Evolutionary conservation across 2,888 invertebrate species (phyloP).

Genomic region (Druceiella hillmani): DNA sequence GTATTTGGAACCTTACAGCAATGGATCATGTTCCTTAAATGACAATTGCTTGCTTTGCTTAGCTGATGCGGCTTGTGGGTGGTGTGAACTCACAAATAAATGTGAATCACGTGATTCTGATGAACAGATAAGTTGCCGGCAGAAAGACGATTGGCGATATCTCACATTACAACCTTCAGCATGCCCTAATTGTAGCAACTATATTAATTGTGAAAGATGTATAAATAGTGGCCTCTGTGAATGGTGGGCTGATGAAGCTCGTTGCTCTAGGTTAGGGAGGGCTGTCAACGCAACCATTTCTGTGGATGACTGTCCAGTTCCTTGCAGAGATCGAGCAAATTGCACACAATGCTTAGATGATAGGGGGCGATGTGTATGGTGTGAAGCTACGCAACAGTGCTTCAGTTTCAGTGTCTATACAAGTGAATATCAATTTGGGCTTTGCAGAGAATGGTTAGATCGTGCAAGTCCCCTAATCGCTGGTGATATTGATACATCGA

Average conservation of each 20-base stretch:
- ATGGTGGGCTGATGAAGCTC: slow-evolving; percentile 88
- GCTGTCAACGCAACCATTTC: slow-evolving; percentile 61
- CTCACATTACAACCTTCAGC: slow-evolving; percentile 75
- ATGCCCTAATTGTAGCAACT: slow-evolving; percentile 85
- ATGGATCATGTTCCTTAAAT: slow-evolving; percentile 70
- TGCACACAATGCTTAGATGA: slow-evolving; percentile 82
- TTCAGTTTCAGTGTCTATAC: slow-evolving; percentile 95
- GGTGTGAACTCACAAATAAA: slow-evolving; percentile 76
- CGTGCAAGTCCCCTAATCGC: slow-evolving; percentile 53
- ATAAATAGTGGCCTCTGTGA: slow-evolving; percentile 75
- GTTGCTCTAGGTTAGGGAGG: slow-evolving; percentile 76
- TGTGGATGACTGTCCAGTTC: slow-evolving; percentile 66
- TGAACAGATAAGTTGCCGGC: slow-evolving; percentile 57
- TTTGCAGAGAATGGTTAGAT: slow-evolving; percentile 91
- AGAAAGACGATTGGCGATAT: slow-evolving; percentile 66
- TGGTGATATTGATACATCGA: slow-evolving; percentile 32
- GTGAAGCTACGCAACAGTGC: slow-evolving; percentile 86
- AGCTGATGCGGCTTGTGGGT: slow-evolving; percentile 84
- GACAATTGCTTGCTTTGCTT: slow-evolving; percentile 83
- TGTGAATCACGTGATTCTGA: slow-evolving; percentile 66
- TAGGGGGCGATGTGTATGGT: slow-evolving; percentile 90
- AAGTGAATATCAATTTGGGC: slow-evolving; percentile 88
- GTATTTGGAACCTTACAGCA: slow-evolving; percentile 82
- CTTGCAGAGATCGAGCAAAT: slow-evolving; percentile 71
- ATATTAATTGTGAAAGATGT: slow-evolving; percentile 83